Conservation (phyloP, 2,888 invertebrate genomes). For the Cephus spinipes region DNA sequence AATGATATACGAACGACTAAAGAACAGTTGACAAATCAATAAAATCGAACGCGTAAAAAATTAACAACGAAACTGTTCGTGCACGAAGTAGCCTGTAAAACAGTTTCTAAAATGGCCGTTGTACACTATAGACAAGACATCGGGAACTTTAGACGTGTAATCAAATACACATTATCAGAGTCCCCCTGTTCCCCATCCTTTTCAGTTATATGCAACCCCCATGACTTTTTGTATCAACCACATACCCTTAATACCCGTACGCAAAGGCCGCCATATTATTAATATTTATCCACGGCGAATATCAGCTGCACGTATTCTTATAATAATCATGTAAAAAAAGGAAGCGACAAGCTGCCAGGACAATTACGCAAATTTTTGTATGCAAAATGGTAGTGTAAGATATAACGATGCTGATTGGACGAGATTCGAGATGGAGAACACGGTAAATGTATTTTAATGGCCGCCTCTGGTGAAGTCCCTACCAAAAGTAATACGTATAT, state of each 20-base stretch:
- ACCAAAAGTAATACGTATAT: neutral
- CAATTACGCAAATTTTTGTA: neutral
- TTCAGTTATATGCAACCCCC: conserved; percentile 13
- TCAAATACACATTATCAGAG: conserved; percentile 61
- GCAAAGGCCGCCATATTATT: neutral
- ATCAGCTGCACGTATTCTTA: neutral
- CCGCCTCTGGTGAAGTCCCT: neutral
- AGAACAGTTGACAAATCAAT: no score
- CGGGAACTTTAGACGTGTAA: conserved; percentile 45
- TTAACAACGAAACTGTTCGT: neutral
- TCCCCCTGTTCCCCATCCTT: conserved; percentile 28
- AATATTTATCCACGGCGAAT: neutral
- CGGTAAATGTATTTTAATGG: neutral
- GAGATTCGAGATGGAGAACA: neutral
- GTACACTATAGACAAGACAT: conserved; percentile 14
- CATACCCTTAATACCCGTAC: conserved; percentile 15
- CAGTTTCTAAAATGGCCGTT: conserved; percentile 46
- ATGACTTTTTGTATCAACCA: conserved; percentile 23
- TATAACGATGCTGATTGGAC: neutral
- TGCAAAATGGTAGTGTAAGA: neutral
- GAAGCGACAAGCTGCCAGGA: neutral
- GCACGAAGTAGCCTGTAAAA: neutral
- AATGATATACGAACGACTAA: neutral
- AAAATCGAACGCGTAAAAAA: no score
- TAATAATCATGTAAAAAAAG: neutral